phyloP scores from a whole-genome alignment of 2,113 vertebrate species.

The Vidua macroura region DNA sequence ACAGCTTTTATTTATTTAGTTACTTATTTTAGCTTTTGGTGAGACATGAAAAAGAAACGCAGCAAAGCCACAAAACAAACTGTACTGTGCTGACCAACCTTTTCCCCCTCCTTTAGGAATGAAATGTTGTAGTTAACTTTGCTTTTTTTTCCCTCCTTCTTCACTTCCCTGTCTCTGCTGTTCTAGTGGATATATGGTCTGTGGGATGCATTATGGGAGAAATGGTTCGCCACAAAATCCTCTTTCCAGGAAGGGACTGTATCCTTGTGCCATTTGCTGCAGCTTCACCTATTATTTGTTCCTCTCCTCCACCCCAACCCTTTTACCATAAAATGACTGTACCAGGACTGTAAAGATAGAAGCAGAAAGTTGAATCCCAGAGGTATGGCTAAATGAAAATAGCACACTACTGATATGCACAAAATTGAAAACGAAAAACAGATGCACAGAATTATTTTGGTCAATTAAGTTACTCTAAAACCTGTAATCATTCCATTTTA shows the following conservation, averaged over 20 bases:
- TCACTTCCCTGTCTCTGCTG: slow-evolving; percentile 77
- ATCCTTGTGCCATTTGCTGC: slow-evolving; percentile 87
- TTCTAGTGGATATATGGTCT: slow-evolving; percentile 98
- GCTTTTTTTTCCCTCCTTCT: slow-evolving; percentile 74
- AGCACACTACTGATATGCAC: neutral
- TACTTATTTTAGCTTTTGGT: neutral
- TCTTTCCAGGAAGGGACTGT: slow-evolving; percentile 99
- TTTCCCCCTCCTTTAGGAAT: slow-evolving; percentile 69
- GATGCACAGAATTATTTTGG: slow-evolving; percentile 26
- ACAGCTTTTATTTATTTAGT: neutral
- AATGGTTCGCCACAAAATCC: slow-evolving; percentile 99
- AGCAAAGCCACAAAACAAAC: slow-evolving; percentile 28
- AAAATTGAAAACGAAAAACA: slow-evolving; percentile 25
- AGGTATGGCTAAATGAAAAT: slow-evolving; percentile 18
- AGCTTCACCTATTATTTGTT: slow-evolving; percentile 71
- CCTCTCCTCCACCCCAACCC: slow-evolving; percentile 21
- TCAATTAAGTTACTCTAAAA: slow-evolving; percentile 12
- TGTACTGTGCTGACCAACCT: slow-evolving; percentile 74
- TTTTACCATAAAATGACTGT: slow-evolving; percentile 54
- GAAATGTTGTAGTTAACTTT: slow-evolving; percentile 82
- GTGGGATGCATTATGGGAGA: slow-evolving; percentile 98
- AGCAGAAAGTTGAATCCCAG: slow-evolving; percentile 69
- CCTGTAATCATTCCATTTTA: neutral
- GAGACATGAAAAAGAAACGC: slow-evolving; percentile 7
- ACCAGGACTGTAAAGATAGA: slow-evolving; percentile 71